phyloP scores from a whole-genome alignment of 2,797 vertebrate species.

The Lagorchestes hirsutus region DNA sequence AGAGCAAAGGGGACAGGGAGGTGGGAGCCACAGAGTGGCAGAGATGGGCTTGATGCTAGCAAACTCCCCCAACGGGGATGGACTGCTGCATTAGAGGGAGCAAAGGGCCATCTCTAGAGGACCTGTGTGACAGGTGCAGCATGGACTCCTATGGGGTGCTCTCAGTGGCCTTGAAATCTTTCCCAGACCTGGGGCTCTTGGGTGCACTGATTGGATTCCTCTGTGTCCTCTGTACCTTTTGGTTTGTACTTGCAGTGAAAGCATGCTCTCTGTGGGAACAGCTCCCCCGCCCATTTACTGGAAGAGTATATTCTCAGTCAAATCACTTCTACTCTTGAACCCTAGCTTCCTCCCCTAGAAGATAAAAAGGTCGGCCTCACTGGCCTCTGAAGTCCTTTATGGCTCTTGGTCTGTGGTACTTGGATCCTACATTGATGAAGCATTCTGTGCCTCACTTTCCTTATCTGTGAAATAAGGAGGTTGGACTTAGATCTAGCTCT shows the following conservation, averaged over 20 bases:
- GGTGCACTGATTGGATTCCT: not conserved
- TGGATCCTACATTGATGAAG: not conserved
- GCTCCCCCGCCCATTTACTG: no score
- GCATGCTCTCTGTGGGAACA: not conserved
- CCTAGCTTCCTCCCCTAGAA: not conserved
- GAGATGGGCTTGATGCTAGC: not conserved
- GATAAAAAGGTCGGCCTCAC: not conserved
- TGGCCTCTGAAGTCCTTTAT: not conserved
- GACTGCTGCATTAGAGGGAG: not conserved
- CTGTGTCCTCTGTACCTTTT: not conserved
- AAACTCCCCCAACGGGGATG: not conserved
- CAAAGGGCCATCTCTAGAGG: not conserved
- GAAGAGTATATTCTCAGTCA: no score
- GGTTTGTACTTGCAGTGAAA: not conserved
- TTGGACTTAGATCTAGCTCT: not conserved
- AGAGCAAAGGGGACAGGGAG: not conserved
- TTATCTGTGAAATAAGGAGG: no score
- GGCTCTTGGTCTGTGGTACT: no score
- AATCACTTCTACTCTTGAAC: not conserved
- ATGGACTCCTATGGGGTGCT: not conserved
- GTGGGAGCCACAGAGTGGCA: not conserved
- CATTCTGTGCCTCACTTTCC: not conserved
- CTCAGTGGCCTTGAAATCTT: not conserved
- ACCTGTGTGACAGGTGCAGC: not conserved
- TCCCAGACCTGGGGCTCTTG: not conserved